Evolutionary conservation across 2,888 invertebrate species (phyloP), one percentile per base, ranked within the genome.

Genomic region (Pecten maximus): DNA sequence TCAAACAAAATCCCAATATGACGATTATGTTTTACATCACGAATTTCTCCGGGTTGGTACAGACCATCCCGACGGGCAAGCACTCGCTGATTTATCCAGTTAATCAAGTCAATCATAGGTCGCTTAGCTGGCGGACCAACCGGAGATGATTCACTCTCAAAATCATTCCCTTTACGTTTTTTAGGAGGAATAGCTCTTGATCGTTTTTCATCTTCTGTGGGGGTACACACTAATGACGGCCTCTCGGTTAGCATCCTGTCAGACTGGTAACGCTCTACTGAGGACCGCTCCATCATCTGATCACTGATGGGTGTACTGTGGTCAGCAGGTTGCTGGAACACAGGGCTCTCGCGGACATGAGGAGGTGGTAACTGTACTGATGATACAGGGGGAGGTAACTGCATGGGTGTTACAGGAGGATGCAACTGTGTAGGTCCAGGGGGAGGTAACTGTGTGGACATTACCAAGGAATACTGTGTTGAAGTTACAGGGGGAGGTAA

Each of bases 11-110:
- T 98, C 93, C 98, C 97, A 95, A 99, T 98, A 95, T 98, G 98
- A 95, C 98, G 97, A 91, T 94, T 94, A 87, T 94, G 93, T 90
- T 92, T 92, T 16, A 97, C 95, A 48, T 94, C 94, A 88, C 98
- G 98, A 94, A 99, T 99, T 91, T 98, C 98, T 90, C 99, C 99
- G 15, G 99, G 98, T 40, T 95, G 94, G 94, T 98, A 98, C 97
- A 98, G 98, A 95, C 98, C 97, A 93, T 98, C 98, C 96, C 98
- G 98, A 96, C 98, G 98, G 87, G 99, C 99, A 94, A 99, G 97
- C 92, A 99, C 98, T 95, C 99, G 97, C 96, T 99, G 99, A 96
- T 98, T 98, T 94, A 98, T 98, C 99, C 99, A 99, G 97, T 99
- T 99, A 95, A 98, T 98, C 94, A 99, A 97, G 97, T 99, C 98